Evolutionary conservation across 1,140 invertebrate genomes (phyloP), one percentile per base, ranked within the genome.

Genomic region (Copidosoma floridanum): DNA sequence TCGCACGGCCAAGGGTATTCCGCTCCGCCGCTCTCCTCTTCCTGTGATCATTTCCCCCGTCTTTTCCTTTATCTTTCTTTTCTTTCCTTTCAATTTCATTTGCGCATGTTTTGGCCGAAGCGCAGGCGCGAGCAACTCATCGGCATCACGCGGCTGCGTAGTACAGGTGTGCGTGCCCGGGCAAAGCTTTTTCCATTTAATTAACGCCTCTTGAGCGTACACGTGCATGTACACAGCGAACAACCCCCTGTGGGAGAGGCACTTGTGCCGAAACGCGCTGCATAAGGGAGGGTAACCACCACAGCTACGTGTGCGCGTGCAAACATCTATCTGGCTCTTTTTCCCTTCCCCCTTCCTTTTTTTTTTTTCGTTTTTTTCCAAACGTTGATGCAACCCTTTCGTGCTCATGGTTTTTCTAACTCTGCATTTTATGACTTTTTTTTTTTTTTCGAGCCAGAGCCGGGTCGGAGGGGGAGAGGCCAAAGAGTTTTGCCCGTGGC

Each of bases 131-230:
- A n/a, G n/a, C n/a, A n/a, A n/a, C n/a, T n/a, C n/a, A n/a, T n/a
- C n/a, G n/a, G n/a, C n/a, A n/a, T n/a, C n/a, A n/a, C n/a, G n/a
- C n/a, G n/a, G n/a, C n/a, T n/a, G n/a, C n/a, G n/a, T n/a, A 20
- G 40, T 43, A 18, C 43, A 40, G 5, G 29, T 35, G 21, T 27
- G 35, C 26, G 27, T 37, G 24, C 38, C 51, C 37, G 51, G 43
- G 38, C 44, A 50, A 56, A 61, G 52, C 50, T 61, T 55, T 54
- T 61, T 61, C 41, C 59, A 55, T 61, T 61, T 61, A 61, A 61
- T 61, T 61, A 61, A 61, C 52, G 44, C 59, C 53, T 47, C 52
- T 27, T 37, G n/a, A n/a, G n/a, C n/a, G n/a, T n/a, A n/a, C n/a
- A n/a, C n/a, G n/a, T n/a, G n/a, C n/a, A n/a, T n/a, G n/a, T n/a